These are phyloP conservation scores for Benitochromis conjunctus DNA, from an alignment of 2,113 vertebrate species.

Conservation along the genomic window DNA sequence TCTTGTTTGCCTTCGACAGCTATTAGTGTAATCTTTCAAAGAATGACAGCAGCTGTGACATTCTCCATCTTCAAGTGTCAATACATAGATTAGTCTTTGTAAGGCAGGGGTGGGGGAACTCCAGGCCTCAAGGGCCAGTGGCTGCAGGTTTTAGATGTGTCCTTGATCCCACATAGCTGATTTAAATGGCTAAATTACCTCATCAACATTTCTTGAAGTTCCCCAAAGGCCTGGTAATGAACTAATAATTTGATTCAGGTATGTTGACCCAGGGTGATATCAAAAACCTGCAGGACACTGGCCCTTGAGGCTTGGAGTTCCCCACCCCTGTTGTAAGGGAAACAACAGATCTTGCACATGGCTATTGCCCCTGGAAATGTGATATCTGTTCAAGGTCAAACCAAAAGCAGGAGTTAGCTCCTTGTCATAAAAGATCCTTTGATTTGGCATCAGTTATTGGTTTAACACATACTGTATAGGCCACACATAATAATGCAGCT, in stretches of 20 bases:
- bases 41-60: slow-evolving; percentile 20
- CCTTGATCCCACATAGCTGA: no score
- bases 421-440: not conserved
- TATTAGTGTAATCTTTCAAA: not conserved
- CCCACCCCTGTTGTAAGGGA: not conserved
- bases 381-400: not conserved
- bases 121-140: no score
- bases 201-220: no score
- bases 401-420: not conserved
- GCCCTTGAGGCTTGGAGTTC: no score
- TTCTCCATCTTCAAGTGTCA: not conserved
- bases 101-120: not conserved
- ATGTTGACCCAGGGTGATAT: no score
- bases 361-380: not conserved
- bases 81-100: slow-evolving; percentile 7
- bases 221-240: no score
- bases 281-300: no score
- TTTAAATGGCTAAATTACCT: no score
- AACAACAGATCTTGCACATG: not conserved
- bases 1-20: slow-evolving; percentile 5
- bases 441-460: not conserved
- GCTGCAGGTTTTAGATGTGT: no score
- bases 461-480: not conserved
- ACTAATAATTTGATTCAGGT: no score
- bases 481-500: not conserved